Base-by-base conservation (phyloP, 92 coral and sea anemone species). In the Phenganax stokvisi region DNA sequence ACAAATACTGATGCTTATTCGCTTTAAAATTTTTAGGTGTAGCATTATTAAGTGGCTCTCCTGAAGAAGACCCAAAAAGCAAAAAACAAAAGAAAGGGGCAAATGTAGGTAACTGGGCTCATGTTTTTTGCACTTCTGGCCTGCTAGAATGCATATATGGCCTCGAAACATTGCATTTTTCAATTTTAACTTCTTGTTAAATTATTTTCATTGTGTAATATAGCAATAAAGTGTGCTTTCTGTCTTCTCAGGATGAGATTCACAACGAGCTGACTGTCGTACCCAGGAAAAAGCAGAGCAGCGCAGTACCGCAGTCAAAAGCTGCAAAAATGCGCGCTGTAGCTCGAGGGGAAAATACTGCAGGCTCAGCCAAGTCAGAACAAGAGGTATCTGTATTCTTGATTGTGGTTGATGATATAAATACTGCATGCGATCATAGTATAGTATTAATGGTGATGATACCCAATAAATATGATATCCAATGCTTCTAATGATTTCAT, bases 321-420 rank as follows among this genome's bases (percentile, higher is more conserved):
- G 99, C 99, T 17, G 97, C 99, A 29, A 96, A 96, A 86, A 92
- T 96, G 97, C 89, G 99, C 59, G 99, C 99, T 17, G 87, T 96
- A 67, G 97, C 96, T 71, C 78, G 99, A 83, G 97, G 97, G 71
- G 99, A 92, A 54, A 93, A 92, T 74, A 92, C 96, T 25, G 92
- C 91, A 9, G 85, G 89, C 63, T 85, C 76, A 56, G 12, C 58
- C 12, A 89, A 87, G 83, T 89, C 87, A 2, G 97, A 91, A 56
- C 87, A 90, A 74, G 93, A 91, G 93, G 93, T 88, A 47, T 2
- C 47, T 37, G 47, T 37, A 37, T 37, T 37, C 3, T 37, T 37
- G 47, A 37, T 37, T 5, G 47, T 5, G 5, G 3, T 37, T 37
- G 5, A 37, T 37, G 47, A 37, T 37, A 37, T 20, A 20, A 20